Evolutionary conservation across 2,888 invertebrate species (phyloP).

Genomic region (Rhopalosiphum nymphaeae): DNA sequence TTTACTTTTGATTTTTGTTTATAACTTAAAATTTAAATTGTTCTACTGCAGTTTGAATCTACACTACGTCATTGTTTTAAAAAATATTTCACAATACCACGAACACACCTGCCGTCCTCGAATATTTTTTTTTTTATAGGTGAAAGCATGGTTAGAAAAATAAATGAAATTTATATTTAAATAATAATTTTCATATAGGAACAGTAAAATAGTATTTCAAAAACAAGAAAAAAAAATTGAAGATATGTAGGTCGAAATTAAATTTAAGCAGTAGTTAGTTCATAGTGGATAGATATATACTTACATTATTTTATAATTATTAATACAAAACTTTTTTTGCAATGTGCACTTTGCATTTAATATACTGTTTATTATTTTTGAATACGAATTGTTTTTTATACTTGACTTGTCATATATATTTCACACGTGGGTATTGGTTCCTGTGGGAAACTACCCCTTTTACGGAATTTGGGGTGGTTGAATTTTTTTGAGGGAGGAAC

Average conservation of each 20-base stretch:
- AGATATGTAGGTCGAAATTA: not conserved
- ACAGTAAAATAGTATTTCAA: not conserved
- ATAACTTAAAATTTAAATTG: not conserved
- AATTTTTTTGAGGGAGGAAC: conserved; percentile 9
- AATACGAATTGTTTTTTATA: conserved; percentile 32
- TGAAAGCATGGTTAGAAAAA: not conserved
- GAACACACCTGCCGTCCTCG: conserved; percentile 17
- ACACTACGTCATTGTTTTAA: not conserved
- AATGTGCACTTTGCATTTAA: not conserved
- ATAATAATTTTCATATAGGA: not conserved
- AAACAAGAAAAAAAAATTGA: not conserved
- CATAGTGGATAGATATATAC: not conserved
- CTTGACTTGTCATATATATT: conserved; percentile 1
- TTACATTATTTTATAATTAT: not conserved
- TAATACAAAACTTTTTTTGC: not conserved
- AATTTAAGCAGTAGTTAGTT: not conserved
- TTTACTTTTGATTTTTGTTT: not conserved
- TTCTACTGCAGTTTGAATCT: not conserved
- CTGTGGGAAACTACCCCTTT: conserved; percentile 50
- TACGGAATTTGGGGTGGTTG: conserved; percentile 30
- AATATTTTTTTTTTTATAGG: conserved; percentile 1
- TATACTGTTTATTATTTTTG: conserved; percentile 15
- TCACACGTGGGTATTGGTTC: conserved; percentile 10
- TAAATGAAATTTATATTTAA: conserved; percentile 1
- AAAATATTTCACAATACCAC: conserved; percentile 28